phyloP scores from a whole-genome alignment of 2,797 vertebrate genomes.

The Rhinoraja longicauda region DNA sequence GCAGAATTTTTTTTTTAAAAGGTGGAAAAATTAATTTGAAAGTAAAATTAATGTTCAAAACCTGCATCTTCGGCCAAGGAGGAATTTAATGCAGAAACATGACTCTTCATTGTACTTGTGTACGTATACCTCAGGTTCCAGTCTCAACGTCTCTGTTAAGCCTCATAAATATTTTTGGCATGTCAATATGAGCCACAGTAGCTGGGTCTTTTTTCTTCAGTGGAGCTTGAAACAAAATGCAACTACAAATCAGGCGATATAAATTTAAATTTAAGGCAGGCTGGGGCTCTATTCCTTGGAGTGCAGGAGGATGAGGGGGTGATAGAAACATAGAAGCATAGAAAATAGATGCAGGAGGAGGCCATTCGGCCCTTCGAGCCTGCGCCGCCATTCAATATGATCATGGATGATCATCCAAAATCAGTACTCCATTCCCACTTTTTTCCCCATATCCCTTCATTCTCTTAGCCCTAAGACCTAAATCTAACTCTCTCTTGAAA shows the following conservation, averaged over 20 bases:
- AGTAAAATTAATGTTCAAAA: not conserved
- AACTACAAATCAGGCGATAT: not conserved
- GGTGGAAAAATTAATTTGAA: conserved; percentile 8
- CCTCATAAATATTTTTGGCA: conserved; percentile 29
- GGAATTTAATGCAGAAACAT: not conserved
- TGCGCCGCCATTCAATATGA: too few species aligned
- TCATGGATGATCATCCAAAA: too few species aligned
- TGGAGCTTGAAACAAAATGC: not conserved
- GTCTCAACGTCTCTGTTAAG: conserved; percentile 21
- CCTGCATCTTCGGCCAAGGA: not conserved
- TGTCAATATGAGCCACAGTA: not conserved
- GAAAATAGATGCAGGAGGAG: too few species aligned
- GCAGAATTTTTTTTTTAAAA: not conserved
- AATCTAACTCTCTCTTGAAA: too few species aligned
- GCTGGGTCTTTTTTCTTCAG: not conserved
- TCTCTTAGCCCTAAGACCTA: too few species aligned
- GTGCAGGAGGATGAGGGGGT: too few species aligned
- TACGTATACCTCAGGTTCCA: not conserved
- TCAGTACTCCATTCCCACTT: too few species aligned
- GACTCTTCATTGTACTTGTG: conserved; percentile 8
- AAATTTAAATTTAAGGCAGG: not conserved
- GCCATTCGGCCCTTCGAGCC: too few species aligned
- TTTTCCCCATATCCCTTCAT: too few species aligned
- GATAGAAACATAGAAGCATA: too few species aligned
- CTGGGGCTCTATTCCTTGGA: too few species aligned